Evolutionary conservation across 2,113 vertebrate species (phyloP).

Genomic region (Bambusicola thoracicus): DNA sequence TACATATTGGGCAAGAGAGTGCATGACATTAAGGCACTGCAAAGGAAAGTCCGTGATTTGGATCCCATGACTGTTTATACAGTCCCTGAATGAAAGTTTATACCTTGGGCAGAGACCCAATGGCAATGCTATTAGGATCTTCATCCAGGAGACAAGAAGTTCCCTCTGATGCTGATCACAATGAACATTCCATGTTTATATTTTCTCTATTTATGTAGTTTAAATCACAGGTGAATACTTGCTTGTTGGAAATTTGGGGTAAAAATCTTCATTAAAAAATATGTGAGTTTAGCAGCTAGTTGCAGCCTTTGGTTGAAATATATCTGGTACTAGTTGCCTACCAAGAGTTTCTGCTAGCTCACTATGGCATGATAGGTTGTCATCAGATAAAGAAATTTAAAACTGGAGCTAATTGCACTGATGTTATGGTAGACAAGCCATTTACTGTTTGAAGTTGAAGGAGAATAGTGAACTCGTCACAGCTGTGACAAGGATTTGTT

Average conservation of each 20-base stretch:
- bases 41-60: neutral
- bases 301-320: neutral
- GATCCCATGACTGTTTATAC: neutral
- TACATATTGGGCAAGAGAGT: neutral
- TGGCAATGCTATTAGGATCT: neutral
- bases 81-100: neutral
- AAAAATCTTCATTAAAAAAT: neutral
- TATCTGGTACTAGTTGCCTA: neutral
- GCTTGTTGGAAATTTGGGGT: rapidly evolving
- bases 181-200: neutral
- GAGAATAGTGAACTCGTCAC: neutral
- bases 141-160: neutral
- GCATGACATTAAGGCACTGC: neutral
- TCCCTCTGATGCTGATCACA: neutral
- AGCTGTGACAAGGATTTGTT: neutral
- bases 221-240: neutral
- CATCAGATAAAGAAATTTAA: neutral
- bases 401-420: neutral
- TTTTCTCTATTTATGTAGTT: neutral
- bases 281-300: neutral
- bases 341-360: neutral
- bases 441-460: neutral
- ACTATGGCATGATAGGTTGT: neutral
- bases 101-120: neutral
- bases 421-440: neutral